Evolutionary conservation across 2,113 vertebrate genomes (phyloP), one percentile per base, ranked within the genome.

Genomic region (Phylloscopus trochiloides): DNA sequence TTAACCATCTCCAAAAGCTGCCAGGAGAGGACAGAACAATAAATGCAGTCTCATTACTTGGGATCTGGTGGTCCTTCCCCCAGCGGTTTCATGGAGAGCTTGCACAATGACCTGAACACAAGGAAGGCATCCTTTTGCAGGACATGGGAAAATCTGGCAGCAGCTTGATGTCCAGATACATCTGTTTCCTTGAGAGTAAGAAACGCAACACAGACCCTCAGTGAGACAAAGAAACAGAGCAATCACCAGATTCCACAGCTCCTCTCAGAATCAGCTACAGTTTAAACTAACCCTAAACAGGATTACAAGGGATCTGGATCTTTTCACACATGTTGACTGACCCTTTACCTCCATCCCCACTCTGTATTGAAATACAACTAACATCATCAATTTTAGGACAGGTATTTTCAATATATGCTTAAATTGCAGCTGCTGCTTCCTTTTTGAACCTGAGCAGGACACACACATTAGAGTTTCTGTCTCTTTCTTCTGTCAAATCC

Each of bases 51-150:
- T 80, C 31, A 97, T 98, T 97, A 99, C 99, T 99, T 99, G 94
- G 99, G 99, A 97, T 99, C 99, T 51, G 99, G 99, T n/a, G 99
- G 99, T 50, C 99, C 99, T 68, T 99, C 99, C n/a, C 98, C 99
- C 8, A 99, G 98, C 0, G 99, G 99, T 36, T 99, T 99, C 99
- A 99, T 99, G 72, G 99, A 99, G 58, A 99, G 99, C 95, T 99
- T 99, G 98, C 99, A 99, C 85, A 99, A 94, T 0, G 99, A 99
- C 76, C 99, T 98, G 95, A 99, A 99, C 79, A 99, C 99, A 36
- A 99, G 98, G 86, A 99, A 99, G 67, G 99, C 99, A 9, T 99
- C 99, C 96, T 99, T 99, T 95, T 99, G 99, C 14, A 99, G 98
- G 55, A 99, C 97, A 83, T 99, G 99, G 31, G 99, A 99, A 97